Percentiles rank a stretch among this genome's conserved stretches.
Conservation (phyloP, 1,140 invertebrate genomes). For the Pissodes strobi region DNA sequence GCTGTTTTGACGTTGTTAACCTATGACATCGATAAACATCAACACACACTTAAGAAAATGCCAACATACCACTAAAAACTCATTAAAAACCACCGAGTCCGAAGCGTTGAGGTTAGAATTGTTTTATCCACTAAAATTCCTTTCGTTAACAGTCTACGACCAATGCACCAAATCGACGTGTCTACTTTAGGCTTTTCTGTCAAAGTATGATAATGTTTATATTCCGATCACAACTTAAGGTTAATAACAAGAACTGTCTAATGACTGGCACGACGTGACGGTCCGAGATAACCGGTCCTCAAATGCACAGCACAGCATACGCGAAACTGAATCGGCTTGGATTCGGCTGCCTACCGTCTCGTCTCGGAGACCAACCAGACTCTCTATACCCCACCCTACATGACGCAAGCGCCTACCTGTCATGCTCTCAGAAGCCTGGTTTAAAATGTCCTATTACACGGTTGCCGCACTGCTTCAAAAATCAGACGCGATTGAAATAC, state of each 20-base stretch:
- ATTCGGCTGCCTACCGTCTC: constrained; percentile 25
- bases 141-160: constrained; percentile 11
- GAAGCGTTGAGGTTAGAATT: constrained; percentile 35
- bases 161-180: not conserved
- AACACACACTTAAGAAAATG: constrained; percentile 36
- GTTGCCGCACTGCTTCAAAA: not conserved
- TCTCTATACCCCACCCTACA: constrained; percentile 27
- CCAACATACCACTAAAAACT: constrained; percentile 35
- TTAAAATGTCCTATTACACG: not conserved
- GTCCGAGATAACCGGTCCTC: constrained; percentile 8
- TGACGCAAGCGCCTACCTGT: constrained; percentile 34
- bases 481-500: no score
- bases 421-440: constrained; percentile 9
- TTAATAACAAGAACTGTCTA: constrained; percentile 29
- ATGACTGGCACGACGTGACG: constrained; percentile 16
- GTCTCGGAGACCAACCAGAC: constrained; percentile 25
- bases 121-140: constrained; percentile 23
- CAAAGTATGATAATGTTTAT: constrained; percentile 18
- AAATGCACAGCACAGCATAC: constrained; percentile 18
- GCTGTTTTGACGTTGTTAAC: constrained; percentile 28
- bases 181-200: not conserved
- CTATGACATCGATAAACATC: constrained; percentile 36
- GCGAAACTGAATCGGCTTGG: constrained; percentile 20
- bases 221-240: constrained; percentile 10
- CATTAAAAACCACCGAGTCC: constrained; percentile 21